These are phyloP conservation scores for Stratiomys singularior DNA, from an alignment of 2,888 invertebrate genomes.

Conservation along the genomic window DNA sequence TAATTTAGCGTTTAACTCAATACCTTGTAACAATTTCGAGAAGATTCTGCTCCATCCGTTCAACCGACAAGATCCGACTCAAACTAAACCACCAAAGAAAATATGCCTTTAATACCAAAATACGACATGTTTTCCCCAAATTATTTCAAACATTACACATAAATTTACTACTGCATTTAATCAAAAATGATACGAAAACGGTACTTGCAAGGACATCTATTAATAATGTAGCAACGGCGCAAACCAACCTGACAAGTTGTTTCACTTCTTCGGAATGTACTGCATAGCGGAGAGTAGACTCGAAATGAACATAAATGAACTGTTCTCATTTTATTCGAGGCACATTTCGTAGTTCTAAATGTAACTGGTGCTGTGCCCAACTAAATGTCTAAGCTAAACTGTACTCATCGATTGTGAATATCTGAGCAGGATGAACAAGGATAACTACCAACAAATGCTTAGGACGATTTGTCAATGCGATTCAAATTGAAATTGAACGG, in stretches of 20 bases:
- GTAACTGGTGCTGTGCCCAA: neutral
- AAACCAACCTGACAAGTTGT: neutral
- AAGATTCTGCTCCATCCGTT: too few relatives aligned
- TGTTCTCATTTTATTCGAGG: neutral
- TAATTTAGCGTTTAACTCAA: too few relatives aligned
- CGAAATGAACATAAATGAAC: neutral
- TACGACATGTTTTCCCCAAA: too few relatives aligned
- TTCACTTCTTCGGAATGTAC: neutral
- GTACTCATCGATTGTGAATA: constrained; percentile 3
- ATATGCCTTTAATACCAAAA: too few relatives aligned
- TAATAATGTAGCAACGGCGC: neutral
- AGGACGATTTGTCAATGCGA: too few relatives aligned
- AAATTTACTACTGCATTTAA: neutral
- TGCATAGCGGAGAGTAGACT: too few relatives aligned
- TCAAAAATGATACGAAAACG: neutral
- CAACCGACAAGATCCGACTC: too few relatives aligned
- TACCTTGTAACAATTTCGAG: too few relatives aligned
- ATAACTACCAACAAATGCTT: too few relatives aligned
- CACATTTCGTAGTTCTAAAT: neutral
- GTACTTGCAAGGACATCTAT: constrained; percentile 9
- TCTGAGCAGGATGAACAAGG: neutral
- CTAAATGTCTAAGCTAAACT: neutral
- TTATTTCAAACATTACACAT: too few relatives aligned
- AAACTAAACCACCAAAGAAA: too few relatives aligned
- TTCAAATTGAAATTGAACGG: too few relatives aligned